Base-by-base conservation (phyloP, 2,888 invertebrate species). In the Temnothorax ravouxi region DNA sequence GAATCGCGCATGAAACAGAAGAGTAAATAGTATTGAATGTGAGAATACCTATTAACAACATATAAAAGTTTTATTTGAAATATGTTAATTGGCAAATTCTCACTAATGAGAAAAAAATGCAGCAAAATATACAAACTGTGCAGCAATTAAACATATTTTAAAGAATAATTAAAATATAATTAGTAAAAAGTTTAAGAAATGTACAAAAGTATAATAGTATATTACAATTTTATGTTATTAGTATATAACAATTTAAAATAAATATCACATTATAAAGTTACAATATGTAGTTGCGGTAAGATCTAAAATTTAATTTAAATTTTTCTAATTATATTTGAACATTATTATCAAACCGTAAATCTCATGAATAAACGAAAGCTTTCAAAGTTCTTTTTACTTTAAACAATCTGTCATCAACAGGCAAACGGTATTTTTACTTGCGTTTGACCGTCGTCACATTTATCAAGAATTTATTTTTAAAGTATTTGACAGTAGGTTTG, bases 11-110 rank as follows among this genome's bases (percentile, higher is more conserved):
- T 79, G 59, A 71, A 80, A 80, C 72, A 50, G 59, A 34, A 50
- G 47, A 72, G 79, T 72, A 80, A 80, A 80, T 80, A 80, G 59
- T 80, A 80, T 80, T 50, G 79, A 72, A 50, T 72, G 72, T 72
- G 72, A 80, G 72, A 71, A 72, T 79, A 59, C 34, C 21, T 34
- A 79, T 71, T 71, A 80, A 72, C 25, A 59, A 50, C 59, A 13
- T 71, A 50, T 59, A n/a, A 79, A 59, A 13, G 29, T 80, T 80
- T 21, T 1, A 25, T 38, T 47, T 6, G 4, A 61, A 9, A 41
- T 29, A 18, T 47, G 21, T 72, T 50, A 72, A 50, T 59, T 67
- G 44, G 0, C 25, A 18, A n/a, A 29, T 29, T 67, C 2, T 66
- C 25, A 41, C 18, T 67, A n/a, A 41, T 66, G 25, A 64, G 6